These are phyloP conservation scores for Eunapius fragilis DNA, from an alignment of 37 sponge, comb jelly and placozoan genomes.

Conservation along the genomic window DNA sequence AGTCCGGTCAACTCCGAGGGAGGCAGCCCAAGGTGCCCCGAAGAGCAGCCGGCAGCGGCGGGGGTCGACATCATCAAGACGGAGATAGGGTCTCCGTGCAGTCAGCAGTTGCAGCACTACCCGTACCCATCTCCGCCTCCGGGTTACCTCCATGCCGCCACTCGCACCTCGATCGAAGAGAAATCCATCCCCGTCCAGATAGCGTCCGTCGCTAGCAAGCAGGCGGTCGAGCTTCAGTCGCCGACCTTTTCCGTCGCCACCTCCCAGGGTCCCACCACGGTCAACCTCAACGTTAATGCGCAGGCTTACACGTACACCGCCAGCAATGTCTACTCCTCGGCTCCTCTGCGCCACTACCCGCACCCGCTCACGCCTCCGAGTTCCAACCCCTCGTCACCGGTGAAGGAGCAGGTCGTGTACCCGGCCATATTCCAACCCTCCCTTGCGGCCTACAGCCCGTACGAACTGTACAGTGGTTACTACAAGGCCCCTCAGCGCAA, in stretches of 20 bases:
- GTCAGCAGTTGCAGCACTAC: constrained; percentile 46
- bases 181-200: neutral
- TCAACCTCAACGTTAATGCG: constrained; percentile 61
- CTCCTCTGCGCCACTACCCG: constrained; percentile 61
- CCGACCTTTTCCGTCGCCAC: no score
- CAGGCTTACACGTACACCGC: constrained; percentile 63
- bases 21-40: neutral
- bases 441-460: constrained; percentile 39
- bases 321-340: constrained; percentile 4
- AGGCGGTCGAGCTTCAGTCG: constrained; percentile 38
- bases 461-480: constrained; percentile 59
- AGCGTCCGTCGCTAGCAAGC: neutral
- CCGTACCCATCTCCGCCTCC: constrained; percentile 7
- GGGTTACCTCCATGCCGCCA: constrained; percentile 15
- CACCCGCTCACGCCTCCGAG: constrained; percentile 48
- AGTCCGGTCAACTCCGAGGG: neutral
- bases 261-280: constrained; percentile 5
- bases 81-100: constrained; percentile 21
- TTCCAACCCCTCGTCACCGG: constrained; percentile 74
- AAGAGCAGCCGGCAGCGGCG: neutral
- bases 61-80: constrained; percentile 54
- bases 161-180: neutral
- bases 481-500: constrained; percentile 74
- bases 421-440: constrained; percentile 20
- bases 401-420: constrained; percentile 46